These are phyloP conservation scores for Oenanthe melanoleuca DNA, from an alignment of 2,113 vertebrate species.

Conservation along the genomic window DNA sequence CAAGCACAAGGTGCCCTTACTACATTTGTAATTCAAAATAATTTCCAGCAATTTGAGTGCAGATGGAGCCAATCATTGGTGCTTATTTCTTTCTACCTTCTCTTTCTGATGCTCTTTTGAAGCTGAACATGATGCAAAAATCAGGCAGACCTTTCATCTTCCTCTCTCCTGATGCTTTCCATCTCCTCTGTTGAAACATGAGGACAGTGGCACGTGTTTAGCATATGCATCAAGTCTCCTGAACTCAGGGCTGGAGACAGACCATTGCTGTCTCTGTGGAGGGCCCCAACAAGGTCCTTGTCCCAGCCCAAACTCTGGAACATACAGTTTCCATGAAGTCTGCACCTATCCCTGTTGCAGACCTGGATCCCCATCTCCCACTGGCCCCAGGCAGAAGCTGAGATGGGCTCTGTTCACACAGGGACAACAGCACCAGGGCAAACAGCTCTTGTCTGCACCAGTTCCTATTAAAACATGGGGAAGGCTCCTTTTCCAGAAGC, in stretches of 20 bases:
- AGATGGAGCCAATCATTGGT: neutral
- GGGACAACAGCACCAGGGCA: fast-evolving
- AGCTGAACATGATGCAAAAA: neutral
- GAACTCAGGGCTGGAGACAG: fast-evolving
- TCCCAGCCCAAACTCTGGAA: neutral
- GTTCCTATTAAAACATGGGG: neutral
- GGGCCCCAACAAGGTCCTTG: neutral
- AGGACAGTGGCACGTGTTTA: neutral
- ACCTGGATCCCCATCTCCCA: neutral
- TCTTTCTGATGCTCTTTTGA: neutral
- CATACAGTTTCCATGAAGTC: fast-evolving
- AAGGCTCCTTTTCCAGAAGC: neutral
- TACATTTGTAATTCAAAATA: neutral
- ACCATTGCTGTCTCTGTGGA: neutral
- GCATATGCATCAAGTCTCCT: neutral
- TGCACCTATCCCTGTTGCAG: neutral
- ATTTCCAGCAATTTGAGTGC: neutral
- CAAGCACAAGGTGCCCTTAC: neutral
- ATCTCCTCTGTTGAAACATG: neutral
- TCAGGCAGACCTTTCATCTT: neutral
- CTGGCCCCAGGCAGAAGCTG: neutral
- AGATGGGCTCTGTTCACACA: fast-evolving
- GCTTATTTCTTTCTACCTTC: neutral
- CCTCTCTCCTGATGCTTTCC: neutral
- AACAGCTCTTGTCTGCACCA: fast-evolving